Evolutionary conservation across 2,888 invertebrate species (phyloP), one percentile per base, ranked within the genome.

Genomic region (Luperina nickerlii): DNA sequence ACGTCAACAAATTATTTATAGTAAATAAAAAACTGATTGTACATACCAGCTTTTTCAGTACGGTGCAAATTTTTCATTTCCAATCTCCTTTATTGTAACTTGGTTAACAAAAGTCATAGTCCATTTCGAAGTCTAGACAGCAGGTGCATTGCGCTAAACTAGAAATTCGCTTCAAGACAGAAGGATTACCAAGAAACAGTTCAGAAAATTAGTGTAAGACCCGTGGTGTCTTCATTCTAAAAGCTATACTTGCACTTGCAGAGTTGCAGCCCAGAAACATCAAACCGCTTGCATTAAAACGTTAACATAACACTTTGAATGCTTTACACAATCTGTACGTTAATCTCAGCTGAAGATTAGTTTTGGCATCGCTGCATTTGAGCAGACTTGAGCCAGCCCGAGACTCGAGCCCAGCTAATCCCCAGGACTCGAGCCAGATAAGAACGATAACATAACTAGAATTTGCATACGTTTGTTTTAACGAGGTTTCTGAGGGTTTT

Each of bases 291-390:
- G 78, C 81, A 85, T 83, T 83, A 82, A 85, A 87, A 83, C 79
- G 86, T 70, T 82, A 84, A 84, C 88, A 88, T 89, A 90, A 89
- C 88, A 90, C 85, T 89, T 85, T 83, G 88, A 89, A 90, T 90
- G 90, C 90, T 90, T 90, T 88, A 83, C 90, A 87, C 85, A 89
- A 90, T 90, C 84, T 84, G 78, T 63, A 82, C 86, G 88, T 87
- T 90, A 90, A 90, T 90, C 88, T 86, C 63, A 74, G 74, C 85
- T 78, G 68, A 24, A 88, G 90, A 90, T 89, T 90, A 90, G 90
- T 90, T 87, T 88, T 89, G 89, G 89, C 90, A 89, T 88, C 67
- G 83, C 82, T 82, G 70, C 80, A 85, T 83, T 76, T 86, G 89
- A 90, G 83, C 86, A 82, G 85, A 78, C 74, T 87, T 86, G 88